Conservation (phyloP, 2,888 invertebrate genomes). For the Scaptomyza reducta region DNA sequence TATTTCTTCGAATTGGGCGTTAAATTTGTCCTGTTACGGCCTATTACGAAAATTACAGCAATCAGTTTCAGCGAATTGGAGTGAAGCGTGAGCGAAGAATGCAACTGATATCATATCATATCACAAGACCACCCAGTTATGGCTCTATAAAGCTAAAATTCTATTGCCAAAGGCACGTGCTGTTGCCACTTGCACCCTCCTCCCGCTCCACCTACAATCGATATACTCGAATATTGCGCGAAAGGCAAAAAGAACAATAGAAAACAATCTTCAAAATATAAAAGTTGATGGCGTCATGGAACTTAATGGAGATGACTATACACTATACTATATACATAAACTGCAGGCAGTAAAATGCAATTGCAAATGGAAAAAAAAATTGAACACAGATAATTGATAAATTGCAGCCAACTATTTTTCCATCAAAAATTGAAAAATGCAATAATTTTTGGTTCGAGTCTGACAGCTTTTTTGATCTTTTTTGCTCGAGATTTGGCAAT, state of each 20-base stretch:
- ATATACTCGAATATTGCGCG: constrained; percentile 26
- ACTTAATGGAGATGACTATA: constrained; percentile 25
- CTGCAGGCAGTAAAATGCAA: constrained; percentile 39
- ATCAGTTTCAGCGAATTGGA: constrained; percentile 15
- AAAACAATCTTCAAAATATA: constrained; percentile 43
- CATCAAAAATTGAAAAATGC: constrained; percentile 38
- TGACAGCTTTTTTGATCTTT: constrained; percentile 64
- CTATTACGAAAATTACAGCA: constrained; percentile 49
- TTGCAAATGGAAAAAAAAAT: constrained; percentile 54
- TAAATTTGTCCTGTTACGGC: constrained; percentile 31
- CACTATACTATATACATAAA: too few relatives aligned
- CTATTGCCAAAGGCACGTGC: constrained; percentile 39
- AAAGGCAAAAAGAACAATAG: constrained; percentile 7
- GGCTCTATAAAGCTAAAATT: constrained; percentile 27
- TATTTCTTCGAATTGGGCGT: constrained; percentile 32
- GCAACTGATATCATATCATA: background rate
- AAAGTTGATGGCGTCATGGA: constrained; percentile 55
- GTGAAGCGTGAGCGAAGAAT: background rate
- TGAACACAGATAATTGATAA: constrained; percentile 45
- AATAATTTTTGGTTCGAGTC: constrained; percentile 21
- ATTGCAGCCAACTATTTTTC: constrained; percentile 42
- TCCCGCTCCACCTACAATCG: background rate
- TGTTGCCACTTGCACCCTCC: background rate
- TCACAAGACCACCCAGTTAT: constrained; percentile 1
- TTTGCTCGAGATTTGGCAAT: constrained; percentile 14